A percentile compares a stretch with the other conserved stretches of the same genome.
These are phyloP conservation scores for Drosophila lacicola DNA, from an alignment of 2,888 invertebrate genomes.

Conservation along the genomic window DNA sequence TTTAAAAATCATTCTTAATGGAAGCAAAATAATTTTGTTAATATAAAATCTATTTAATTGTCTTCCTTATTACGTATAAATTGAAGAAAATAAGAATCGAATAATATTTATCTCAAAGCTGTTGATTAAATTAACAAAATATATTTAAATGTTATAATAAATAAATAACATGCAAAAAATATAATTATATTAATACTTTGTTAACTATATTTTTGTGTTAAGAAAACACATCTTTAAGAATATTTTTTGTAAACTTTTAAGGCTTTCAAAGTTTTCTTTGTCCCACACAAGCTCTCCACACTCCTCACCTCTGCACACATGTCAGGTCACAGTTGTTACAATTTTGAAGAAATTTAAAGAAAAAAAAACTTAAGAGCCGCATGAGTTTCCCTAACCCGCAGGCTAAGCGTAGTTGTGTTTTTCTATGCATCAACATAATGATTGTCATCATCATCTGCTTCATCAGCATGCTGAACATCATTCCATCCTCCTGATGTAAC, in stretches of 20 bases:
- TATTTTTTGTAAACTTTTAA: not conserved
- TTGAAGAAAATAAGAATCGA: too few relatives aligned
- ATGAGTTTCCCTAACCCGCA: constrained; percentile 30
- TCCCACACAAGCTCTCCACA: not conserved
- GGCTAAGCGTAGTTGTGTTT: constrained; percentile 45
- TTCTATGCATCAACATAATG: constrained; percentile 12
- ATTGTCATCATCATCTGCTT: constrained; percentile 22
- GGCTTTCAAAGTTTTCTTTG: not conserved
- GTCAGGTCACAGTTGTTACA: constrained; percentile 49
- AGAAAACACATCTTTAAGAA: not conserved
- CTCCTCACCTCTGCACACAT: not conserved
- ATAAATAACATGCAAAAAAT: too few relatives aligned
- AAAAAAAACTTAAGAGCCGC: constrained; percentile 26
- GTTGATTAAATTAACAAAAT: too few relatives aligned
- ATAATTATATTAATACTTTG: too few relatives aligned
- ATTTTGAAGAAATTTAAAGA: constrained; percentile 57
- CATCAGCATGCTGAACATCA: constrained; percentile 3
- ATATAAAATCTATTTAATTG: too few relatives aligned
- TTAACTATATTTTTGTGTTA: too few relatives aligned
- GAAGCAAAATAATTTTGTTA: too few relatives aligned
- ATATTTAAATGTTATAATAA: too few relatives aligned
- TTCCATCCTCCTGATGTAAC: constrained; percentile 14
- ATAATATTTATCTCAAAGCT: too few relatives aligned
- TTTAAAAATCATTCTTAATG: not conserved
- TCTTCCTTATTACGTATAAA: too few relatives aligned